Percentiles rank a stretch among this genome's conserved stretches.
Evolutionary conservation across 2,888 invertebrate species (phyloP).

Genomic region (Xanthia togata): DNA sequence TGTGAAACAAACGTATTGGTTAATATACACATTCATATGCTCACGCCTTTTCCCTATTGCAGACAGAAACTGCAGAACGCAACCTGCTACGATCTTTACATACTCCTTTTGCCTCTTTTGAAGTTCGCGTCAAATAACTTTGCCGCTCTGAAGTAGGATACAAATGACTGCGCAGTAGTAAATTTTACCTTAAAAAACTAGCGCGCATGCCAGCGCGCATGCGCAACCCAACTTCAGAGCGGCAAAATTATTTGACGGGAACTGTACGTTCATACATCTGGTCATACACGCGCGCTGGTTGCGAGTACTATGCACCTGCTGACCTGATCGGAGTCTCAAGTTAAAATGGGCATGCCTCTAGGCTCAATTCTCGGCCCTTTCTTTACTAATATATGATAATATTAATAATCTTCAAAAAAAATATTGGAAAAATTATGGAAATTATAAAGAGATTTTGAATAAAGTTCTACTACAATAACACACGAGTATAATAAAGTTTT

Average conservation of each 20-base stretch:
- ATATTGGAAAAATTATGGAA: neutral
- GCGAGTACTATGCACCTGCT: neutral
- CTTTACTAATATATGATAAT: too few relatives aligned
- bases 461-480: neutral
- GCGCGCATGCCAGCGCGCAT: too few relatives aligned
- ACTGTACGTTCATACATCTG: neutral
- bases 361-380: too few relatives aligned
- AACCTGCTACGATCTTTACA: neutral
- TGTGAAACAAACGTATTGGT: slow-evolving; percentile 70
- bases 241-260: too few relatives aligned
- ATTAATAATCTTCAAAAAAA: neutral
- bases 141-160: too few relatives aligned
- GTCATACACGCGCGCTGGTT: neutral
- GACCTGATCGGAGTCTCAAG: too few relatives aligned
- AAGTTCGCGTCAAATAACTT: too few relatives aligned
- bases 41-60: neutral
- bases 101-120: neutral
- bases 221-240: too few relatives aligned
- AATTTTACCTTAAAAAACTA: too few relatives aligned
- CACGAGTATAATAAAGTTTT: neutral
- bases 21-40: neutral
- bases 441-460: neutral
- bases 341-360: too few relatives aligned
- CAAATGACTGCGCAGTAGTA: too few relatives aligned
- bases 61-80: neutral